phyloP scores from a whole-genome alignment of 1,140 invertebrate species.

The Trichomalopsis sarcophagae region DNA sequence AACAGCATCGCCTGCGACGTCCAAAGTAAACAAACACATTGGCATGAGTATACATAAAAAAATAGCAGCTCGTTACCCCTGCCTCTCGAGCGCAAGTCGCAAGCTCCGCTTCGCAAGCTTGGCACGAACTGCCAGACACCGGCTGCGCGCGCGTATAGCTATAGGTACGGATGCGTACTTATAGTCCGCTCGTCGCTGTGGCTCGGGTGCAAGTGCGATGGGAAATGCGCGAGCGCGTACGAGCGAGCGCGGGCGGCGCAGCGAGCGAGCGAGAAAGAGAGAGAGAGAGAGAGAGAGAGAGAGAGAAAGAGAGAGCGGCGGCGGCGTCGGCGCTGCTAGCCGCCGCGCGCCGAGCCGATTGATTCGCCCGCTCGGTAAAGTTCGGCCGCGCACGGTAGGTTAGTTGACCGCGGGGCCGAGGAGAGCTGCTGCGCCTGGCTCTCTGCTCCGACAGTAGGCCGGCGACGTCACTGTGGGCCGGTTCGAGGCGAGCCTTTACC shows the following conservation, averaged over 20 bases:
- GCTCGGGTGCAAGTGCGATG: conserved; percentile 30
- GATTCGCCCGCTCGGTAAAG: conserved; percentile 49
- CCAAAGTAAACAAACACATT: no score
- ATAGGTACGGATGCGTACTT: no score
- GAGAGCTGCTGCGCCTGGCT: conserved; percentile 9
- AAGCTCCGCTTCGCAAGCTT: no score
- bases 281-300: no score
- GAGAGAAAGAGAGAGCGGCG: background rate
- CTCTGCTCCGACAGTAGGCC: conserved; percentile 74
- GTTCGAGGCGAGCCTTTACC: conserved; percentile 58
- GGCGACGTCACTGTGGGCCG: conserved; percentile 77
- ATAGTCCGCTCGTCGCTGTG: background rate
- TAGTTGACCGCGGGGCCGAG: conserved; percentile 75
- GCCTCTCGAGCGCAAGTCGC: no score
- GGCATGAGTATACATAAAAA: no score
- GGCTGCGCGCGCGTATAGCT: no score
- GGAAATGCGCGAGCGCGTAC: background rate
- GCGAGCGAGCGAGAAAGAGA: background rate
- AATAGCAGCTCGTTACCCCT: no score
- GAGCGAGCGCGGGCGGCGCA: conserved; percentile 1
- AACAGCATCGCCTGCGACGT: no score
- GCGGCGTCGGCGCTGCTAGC: conserved; percentile 30
- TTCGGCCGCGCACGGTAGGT: conserved; percentile 62
- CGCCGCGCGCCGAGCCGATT: conserved; percentile 49
- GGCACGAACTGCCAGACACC: no score